These are phyloP conservation scores for Ispidina picta DNA, from an alignment of 2,797 vertebrate genomes.

Conservation along the genomic window DNA sequence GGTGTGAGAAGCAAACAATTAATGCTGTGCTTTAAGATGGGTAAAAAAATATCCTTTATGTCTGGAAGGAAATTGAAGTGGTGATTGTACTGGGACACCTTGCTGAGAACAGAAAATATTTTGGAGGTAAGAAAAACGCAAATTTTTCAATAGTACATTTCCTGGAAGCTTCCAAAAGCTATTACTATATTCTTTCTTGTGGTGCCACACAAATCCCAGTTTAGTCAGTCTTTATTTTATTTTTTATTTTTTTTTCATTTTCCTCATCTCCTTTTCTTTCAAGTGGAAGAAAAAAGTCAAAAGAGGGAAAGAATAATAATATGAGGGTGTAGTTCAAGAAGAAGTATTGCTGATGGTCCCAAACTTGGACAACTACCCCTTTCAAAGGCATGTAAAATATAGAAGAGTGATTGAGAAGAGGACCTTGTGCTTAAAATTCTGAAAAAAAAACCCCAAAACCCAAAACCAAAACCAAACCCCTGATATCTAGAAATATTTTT, in stretches of 20 bases:
- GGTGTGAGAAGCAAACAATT: background rate
- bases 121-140: fast-evolving
- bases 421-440: background rate
- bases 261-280: background rate
- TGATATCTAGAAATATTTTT: background rate
- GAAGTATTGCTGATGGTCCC: background rate
- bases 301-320: background rate
- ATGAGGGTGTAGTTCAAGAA: background rate
- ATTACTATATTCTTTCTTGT: background rate
- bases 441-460: background rate
- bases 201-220: background rate
- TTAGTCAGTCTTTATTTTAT: background rate
- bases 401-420: background rate
- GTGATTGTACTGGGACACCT: background rate
- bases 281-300: background rate
- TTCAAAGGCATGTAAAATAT: background rate
- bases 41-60: fast-evolving
- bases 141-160: background rate
- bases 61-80: background rate
- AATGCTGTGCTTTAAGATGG: background rate
- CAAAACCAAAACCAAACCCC: too few species aligned
- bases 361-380: background rate
- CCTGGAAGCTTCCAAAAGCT: background rate
- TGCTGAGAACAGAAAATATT: background rate
- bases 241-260: fast-evolving